Base-by-base conservation (phyloP, 2,797 vertebrate species). In the Tapera naevia region DNA sequence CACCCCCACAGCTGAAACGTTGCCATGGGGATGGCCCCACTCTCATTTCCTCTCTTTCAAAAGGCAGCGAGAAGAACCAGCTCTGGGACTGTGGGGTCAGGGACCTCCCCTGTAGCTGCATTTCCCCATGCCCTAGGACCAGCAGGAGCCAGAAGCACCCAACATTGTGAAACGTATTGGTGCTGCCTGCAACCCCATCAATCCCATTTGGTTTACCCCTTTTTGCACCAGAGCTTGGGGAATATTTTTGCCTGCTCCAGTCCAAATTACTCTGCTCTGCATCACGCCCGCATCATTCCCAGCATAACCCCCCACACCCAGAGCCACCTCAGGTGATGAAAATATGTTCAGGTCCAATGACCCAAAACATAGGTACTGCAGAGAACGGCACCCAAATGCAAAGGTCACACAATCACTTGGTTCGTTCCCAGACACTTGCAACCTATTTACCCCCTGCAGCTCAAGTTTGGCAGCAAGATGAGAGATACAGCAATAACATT, bases 131-230 rank as follows among this genome's bases (percentile, higher is more conserved):
- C 17, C 32, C 50, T 2, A 8, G 72, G 13, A 69, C 15, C 62
- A 75, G 27, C 5, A 4, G 7, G 61, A 81, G 13, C 56, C 1
- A 1, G 39, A 27, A 65, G 65, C 51, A 88, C 41, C 18, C 71
- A 62, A 43, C 50, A 17, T 35, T 3, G 1, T 1, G 4, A 89
- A 76, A 61, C 35, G n/a, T 71, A 33, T 5, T 4, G 0, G 3
- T 17, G 61, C 17, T 21, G 6, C 22, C 35, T 21, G 2, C 30
- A 48, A 8, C 41, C 37, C 27, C n/a, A 6, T 2, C 21, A 32
- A 7, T 6, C 5, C 12, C 5, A 0, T n/a, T n/a, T n/a, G n/a
- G n/a, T n/a, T 4, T 35, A 19, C 2, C 3, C 6, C 1, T 1
- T 37, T 53, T 53, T 61, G 81, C 25, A 14, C n/a, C 35, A 24